phyloP scores from a whole-genome alignment of 2,888 invertebrate genomes.

The Euclidia mi region DNA sequence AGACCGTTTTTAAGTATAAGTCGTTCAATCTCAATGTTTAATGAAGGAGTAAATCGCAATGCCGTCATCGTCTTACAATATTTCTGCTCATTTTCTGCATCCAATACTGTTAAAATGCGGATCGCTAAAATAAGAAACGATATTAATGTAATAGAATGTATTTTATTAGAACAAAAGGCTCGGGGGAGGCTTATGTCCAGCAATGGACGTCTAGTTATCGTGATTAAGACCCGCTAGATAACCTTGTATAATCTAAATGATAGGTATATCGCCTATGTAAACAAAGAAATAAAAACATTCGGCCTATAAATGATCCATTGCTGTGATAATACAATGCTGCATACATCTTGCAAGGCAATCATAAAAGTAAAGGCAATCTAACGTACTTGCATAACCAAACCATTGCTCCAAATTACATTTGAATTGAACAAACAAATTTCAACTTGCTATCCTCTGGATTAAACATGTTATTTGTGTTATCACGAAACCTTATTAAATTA shows the following conservation, averaged over 20 bases:
- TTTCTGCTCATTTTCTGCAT: slow-evolving; percentile 75
- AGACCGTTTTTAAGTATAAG: slow-evolving; percentile 71
- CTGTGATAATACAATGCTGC: too few relatives aligned
- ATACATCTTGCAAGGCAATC: not conserved
- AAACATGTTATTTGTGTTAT: slow-evolving; percentile 67
- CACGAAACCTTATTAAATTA: not conserved
- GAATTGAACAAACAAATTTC: slow-evolving; percentile 77
- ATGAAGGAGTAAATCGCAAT: slow-evolving; percentile 65
- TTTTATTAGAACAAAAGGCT: too few relatives aligned
- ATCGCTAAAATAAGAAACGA: slow-evolving; percentile 69
- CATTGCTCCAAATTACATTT: slow-evolving; percentile 78
- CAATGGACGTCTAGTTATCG: too few relatives aligned
- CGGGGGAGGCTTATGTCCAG: too few relatives aligned
- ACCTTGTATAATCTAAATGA: too few relatives aligned
- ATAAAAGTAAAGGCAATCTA: not conserved
- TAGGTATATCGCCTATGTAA: too few relatives aligned
- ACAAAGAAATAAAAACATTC: too few relatives aligned
- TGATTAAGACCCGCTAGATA: too few relatives aligned
- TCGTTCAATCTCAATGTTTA: slow-evolving; percentile 68
- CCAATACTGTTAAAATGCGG: slow-evolving; percentile 71
- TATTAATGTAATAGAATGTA: too few relatives aligned
- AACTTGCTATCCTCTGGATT: slow-evolving; percentile 76
- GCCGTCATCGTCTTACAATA: slow-evolving; percentile 69
- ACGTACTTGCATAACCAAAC: slow-evolving; percentile 73
- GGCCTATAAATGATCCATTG: too few relatives aligned